Evolutionary conservation across 2,113 vertebrate species (phyloP), one percentile per base, ranked within the genome.

Genomic region (Pan troglodytes): DNA sequence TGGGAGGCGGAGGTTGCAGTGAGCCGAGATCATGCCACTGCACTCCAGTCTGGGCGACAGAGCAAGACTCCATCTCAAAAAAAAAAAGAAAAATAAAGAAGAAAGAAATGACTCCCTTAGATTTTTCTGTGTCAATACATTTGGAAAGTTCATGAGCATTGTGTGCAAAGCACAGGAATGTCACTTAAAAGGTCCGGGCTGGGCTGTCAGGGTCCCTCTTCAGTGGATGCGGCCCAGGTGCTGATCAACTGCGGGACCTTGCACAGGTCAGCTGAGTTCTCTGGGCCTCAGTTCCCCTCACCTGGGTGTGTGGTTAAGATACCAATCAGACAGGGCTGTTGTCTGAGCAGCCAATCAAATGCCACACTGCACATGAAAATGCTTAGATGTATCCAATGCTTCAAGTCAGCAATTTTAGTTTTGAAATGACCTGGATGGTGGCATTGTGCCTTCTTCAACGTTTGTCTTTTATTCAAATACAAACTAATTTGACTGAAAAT

Each of bases 61-160:
- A 55, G 52, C 52, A 55, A 55, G 52, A 55, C 18, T 55, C 52
- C 6, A 0, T 55, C 52, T 55, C 52, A 7, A 20, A 55, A 20
- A 18, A 20, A 55, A 55, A 52, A 17, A 52, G 6, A 38, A 38
- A 38, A 38, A 38, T 6, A 55, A 18, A 55, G 7, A 55, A 55
- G 6, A 55, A 17, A 64, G 27, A 64, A 64, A 64, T 64, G 27
- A 32, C 61, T 64, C 76, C 30, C 57, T 70, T 14, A 48, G 32
- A 57, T 27, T 25, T 16, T 10, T 13, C 67, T 23, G 0, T 9
- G 1, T 67, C 8, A 8, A 10, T 0, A 3, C 12, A 4, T 48
- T 25, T 3, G 45, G 17, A 27, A 57, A 78, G 30, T 75, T n/a
- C 25, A 48, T 18, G 11, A n/a, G 23, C 17, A 2, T 13, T 17